Base-by-base conservation (phyloP, 2,888 invertebrate genomes). In the Corbicula japonica region DNA sequence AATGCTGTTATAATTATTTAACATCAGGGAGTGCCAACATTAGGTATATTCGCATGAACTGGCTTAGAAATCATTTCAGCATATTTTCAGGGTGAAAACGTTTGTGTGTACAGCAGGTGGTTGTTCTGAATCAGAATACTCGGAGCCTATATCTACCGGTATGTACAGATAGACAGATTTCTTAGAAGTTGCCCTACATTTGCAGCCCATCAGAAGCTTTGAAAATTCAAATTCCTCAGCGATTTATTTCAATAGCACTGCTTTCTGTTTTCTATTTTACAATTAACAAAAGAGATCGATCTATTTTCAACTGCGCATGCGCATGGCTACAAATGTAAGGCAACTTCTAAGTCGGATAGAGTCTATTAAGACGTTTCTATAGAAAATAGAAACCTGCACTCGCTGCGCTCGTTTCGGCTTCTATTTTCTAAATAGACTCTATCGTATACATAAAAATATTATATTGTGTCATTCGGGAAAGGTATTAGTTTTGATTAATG, bases 111-210 rank as follows among this genome's bases (percentile, higher is more conserved):
- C 76, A 18, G 52, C 28, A 10, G 65, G 54, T 2, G 76, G 76
- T 18, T 76, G 76, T 34, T 71, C 71, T 21, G 76, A 76, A 63
- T 50, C 76, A 30, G 38, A 60, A 10, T 76, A 76, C 61, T 65
- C 71, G 38, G 18, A 21, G 21, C 44, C 66, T 5, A 60, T 76
- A 8, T 28, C n/a, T 10, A 76, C 76, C 34, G 71, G 76, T 76
- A 50, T 52, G 60, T 38, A 8, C 6, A 32, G 4, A 23, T 50
- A 41, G 41, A 12, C 10, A 41, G 41, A 18, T 41, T 41, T 18
- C 18, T 41, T 10, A 12, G 8, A 12, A 18, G 41, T 18, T 41
- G 15, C 41, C 10, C 41, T 41, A 41, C 10, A 12, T 10, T 10
- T 41, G 41, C 10, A 41, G 41, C 41, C 10, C 18, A 18, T 41